Evolutionary conservation across 2,113 vertebrate genomes (phyloP).

Genomic region (Paradisaea rubra): DNA sequence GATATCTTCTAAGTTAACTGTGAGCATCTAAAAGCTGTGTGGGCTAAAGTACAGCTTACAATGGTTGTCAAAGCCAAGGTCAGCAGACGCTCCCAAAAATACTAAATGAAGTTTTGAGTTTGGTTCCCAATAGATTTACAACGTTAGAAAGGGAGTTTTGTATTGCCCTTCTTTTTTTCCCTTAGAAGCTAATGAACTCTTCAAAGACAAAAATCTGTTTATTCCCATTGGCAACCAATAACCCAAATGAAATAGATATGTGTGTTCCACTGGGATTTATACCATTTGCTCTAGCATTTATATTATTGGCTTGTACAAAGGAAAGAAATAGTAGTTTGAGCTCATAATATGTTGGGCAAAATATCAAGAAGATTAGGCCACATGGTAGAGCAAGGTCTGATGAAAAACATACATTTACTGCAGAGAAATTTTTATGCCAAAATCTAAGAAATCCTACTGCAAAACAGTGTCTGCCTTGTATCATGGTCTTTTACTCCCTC

Average conservation of each 20-base stretch:
- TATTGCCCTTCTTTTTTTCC: not conserved
- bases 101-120: not conserved
- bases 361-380: slow-evolving; percentile 63
- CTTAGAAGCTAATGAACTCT: slow-evolving; percentile 27
- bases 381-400: slow-evolving; percentile 39
- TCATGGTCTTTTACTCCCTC: not conserved
- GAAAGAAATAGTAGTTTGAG: slow-evolving; percentile 64
- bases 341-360: slow-evolving; percentile 56
- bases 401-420: slow-evolving; percentile 58
- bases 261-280: slow-evolving; percentile 37
- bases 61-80: slow-evolving; percentile 16
- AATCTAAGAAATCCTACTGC: slow-evolving; percentile 32
- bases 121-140: not conserved
- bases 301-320: slow-evolving; percentile 58
- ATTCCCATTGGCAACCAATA: slow-evolving; percentile 60
- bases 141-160: not conserved
- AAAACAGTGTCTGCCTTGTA: slow-evolving; percentile 36
- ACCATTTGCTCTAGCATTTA: slow-evolving; percentile 37
- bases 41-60: slow-evolving; percentile 30
- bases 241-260: slow-evolving; percentile 32
- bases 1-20: not conserved
- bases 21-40: slow-evolving; percentile 36
- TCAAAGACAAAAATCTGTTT: slow-evolving; percentile 53
- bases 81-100: slow-evolving; percentile 4
- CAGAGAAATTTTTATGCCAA: slow-evolving; percentile 19